Evolutionary conservation across 2,888 invertebrate species (phyloP).

Genomic region (Hetaerina titia): DNA sequence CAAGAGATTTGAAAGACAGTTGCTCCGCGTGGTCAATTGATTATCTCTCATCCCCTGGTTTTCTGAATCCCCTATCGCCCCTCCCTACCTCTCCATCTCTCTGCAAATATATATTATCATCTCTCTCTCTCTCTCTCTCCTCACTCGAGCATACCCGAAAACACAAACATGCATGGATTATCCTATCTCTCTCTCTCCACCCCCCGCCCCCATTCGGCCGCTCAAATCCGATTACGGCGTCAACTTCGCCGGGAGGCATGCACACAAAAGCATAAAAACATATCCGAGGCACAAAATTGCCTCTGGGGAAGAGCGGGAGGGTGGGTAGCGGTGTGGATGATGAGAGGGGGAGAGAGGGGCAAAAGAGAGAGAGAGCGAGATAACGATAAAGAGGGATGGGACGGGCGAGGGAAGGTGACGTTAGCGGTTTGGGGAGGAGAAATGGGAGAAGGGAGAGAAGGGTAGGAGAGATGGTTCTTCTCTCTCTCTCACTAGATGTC

Average conservation of each 20-base stretch:
- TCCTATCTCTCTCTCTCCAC: not conserved
- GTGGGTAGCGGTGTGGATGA: not conserved
- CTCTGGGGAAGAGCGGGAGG: conserved; percentile 69
- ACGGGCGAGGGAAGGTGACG: conserved; percentile 67
- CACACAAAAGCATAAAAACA: conserved; percentile 4
- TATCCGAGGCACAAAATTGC: conserved; percentile 72
- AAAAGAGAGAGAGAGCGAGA: not conserved
- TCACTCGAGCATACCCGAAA: not conserved
- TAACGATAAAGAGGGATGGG: no score
- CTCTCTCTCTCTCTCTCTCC: not conserved
- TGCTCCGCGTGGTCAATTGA: not conserved
- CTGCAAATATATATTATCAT: not conserved
- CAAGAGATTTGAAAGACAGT: not conserved
- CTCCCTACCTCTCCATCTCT: not conserved
- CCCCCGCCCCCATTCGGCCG: not conserved
- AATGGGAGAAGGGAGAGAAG: conserved; percentile 55
- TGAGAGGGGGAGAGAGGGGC: not conserved
- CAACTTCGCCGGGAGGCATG: not conserved
- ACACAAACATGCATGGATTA: not conserved
- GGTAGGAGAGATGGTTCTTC: not conserved
- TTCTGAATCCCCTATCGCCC: not conserved
- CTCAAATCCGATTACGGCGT: conserved; percentile 16
- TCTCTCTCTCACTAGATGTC: conserved; percentile 70
- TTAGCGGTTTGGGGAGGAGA: conserved; percentile 66
- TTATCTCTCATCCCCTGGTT: not conserved